Evolutionary conservation across 2,113 vertebrate genomes (phyloP), one percentile per base, ranked within the genome.

Genomic region (Zapus hudsonius): DNA sequence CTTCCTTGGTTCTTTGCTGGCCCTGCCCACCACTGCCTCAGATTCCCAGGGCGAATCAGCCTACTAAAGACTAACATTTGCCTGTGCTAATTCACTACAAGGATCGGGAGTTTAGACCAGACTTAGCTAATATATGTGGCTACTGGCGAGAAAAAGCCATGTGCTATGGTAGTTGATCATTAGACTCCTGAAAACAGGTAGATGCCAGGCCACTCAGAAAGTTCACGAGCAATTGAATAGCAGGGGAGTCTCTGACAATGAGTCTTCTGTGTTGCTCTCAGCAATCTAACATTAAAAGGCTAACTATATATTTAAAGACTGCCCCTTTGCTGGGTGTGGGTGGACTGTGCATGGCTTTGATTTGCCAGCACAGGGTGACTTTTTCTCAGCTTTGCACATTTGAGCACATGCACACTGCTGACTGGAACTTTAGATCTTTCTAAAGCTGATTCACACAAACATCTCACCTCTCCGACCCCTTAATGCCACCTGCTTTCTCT

Each of bases 251-350:
- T 84, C 0, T 89, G 87, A 73, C 83, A 88, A 63, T 91, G 83
- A 82, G 93, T 97, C 67, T 86, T 57, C 96, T 38, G 27, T 83
- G 47, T 0, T 93, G 72, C 89, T 97, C 29, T 92, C 20, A 12
- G 63, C 87, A 36, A 52, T 78, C 61, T 59, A 69, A 90, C 84
- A 72, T 80, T 95, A 47, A 94, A 73, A 97, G 84, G 67, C 84
- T 97, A 97, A 98, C 95, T 94, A 16, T 93, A 23, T 96, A 95
- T 96, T 95, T 97, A 95, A 97, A 95, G 93, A 92, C 69, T 79
- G 10, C 31, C 86, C n/a, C 36, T 42, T 61, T 96, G 95, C 94
- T 95, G 57, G 91, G 80, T 90, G 66, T 93, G 91, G 91, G 91
- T 84, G 64, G 80, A 5, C 82, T 31, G 67, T 89, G 84, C 91